These are phyloP conservation scores for Agrilus cyanescens DNA, from an alignment of 2,888 invertebrate species.

Conservation along the genomic window DNA sequence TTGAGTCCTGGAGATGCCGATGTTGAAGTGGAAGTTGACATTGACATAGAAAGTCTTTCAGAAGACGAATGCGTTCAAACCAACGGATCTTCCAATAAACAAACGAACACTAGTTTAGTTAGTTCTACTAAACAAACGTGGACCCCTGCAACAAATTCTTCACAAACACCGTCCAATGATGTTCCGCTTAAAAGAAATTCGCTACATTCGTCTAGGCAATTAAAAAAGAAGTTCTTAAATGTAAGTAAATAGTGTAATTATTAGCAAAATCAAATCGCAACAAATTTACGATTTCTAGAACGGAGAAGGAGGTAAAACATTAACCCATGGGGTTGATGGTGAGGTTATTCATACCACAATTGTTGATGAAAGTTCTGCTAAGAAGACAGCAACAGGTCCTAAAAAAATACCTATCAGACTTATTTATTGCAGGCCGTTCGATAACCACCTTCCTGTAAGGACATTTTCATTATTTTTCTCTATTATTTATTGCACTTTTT, in stretches of 20 bases:
- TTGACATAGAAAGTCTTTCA: no score
- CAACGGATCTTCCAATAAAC: no score
- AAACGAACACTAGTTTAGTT: no score
- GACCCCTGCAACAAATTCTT: no score
- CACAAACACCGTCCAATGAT: no score
- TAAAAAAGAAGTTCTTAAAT: no score
- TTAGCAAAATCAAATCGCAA: background rate
- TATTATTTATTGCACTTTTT: constrained; percentile 4
- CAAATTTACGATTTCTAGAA: constrained; percentile 30
- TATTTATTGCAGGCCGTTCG: constrained; percentile 48
- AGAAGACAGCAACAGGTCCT: constrained; percentile 25
- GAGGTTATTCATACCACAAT: constrained; percentile 39
- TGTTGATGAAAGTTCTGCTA: constrained; percentile 31
- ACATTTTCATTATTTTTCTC: constrained; percentile 1
- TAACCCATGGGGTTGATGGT: constrained; percentile 50
- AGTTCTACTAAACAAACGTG: no score
- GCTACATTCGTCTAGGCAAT: no score
- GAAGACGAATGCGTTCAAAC: no score
- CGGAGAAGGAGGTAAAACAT: constrained; percentile 52
- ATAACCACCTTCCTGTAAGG: constrained; percentile 44
- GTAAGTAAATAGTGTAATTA: background rate
- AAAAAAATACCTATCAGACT: constrained; percentile 42
- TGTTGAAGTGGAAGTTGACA: no score
- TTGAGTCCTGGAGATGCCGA: no score
- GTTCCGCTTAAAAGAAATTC: no score